Evolutionary conservation across 2,113 vertebrate species (phyloP).

Genomic region (Penelope pileata): DNA sequence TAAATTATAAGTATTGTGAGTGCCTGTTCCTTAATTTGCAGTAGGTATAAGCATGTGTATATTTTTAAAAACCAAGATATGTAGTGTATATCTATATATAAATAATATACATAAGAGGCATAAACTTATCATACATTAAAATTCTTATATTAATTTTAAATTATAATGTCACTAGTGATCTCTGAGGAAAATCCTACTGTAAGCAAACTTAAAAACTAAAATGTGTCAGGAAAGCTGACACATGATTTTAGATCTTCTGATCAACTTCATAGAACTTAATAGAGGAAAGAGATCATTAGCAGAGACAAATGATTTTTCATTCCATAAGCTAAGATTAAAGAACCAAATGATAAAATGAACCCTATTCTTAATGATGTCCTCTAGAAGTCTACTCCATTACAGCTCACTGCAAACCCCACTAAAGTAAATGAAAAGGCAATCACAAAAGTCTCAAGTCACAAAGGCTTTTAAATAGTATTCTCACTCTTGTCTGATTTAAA

Average conservation of each 20-base stretch:
- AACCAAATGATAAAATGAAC: not conserved
- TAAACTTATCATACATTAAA: not conserved
- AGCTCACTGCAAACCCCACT: not conserved
- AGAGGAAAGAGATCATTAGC: not conserved
- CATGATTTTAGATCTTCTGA: not conserved
- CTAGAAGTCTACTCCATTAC: not conserved
- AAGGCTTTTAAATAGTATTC: not conserved
- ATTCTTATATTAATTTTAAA: not conserved
- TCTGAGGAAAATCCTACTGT: not conserved
- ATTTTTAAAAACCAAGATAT: not conserved
- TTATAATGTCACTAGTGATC: not conserved
- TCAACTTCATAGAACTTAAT: not conserved
- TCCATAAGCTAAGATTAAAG: not conserved
- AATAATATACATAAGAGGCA: not conserved
- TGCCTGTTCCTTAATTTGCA: not conserved
- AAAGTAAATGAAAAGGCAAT: not conserved
- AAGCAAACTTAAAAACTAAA: not conserved
- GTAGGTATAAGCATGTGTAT: not conserved
- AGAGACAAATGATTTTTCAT: not conserved
- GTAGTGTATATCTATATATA: not conserved
- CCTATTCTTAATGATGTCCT: not conserved
- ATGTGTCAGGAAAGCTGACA: not conserved
- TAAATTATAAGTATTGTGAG: not conserved
- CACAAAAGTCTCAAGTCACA: not conserved
- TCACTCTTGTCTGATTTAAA: not conserved